phyloP scores from a whole-genome alignment of 53 echinoderm and acorn worm genomes.

The Holothuria leucospilota region DNA sequence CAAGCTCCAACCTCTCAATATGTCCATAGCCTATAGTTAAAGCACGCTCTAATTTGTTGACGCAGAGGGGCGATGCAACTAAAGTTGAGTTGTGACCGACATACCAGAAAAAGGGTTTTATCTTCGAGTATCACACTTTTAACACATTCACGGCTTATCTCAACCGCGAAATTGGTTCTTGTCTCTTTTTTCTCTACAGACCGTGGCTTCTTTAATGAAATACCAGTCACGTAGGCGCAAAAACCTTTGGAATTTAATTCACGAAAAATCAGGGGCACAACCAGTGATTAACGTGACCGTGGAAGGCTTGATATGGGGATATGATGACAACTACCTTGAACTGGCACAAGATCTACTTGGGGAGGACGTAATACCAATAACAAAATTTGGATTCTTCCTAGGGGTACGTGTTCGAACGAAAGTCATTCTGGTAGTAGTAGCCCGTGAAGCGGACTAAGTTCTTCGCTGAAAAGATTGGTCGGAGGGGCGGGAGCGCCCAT shows the following conservation, averaged over 20 bases:
- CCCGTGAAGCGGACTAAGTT: too few relatives aligned
- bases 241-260: slow-evolving; percentile 60
- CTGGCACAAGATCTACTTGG: slow-evolving; percentile 56
- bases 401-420: slow-evolving; percentile 53
- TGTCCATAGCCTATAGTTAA: too few relatives aligned
- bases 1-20: too few relatives aligned
- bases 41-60: too few relatives aligned
- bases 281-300: slow-evolving; percentile 56
- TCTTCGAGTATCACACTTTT: too few relatives aligned
- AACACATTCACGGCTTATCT: too few relatives aligned
- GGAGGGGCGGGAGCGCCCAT: too few relatives aligned
- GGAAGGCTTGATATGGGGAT: slow-evolving; percentile 76
- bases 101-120: too few relatives aligned
- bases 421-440: too few relatives aligned
- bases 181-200: slow-evolving; percentile 41
- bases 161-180: background rate
- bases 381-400: slow-evolving; percentile 78
- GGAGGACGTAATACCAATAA: slow-evolving; percentile 56
- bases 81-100: too few relatives aligned
- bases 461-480: too few relatives aligned
- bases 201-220: slow-evolving; percentile 58
- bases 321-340: slow-evolving; percentile 70
- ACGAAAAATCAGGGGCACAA: slow-evolving; percentile 52
- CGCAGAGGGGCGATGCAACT: too few relatives aligned
- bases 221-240: slow-evolving; percentile 47